Base-by-base conservation (phyloP, 1,140 invertebrate species). In the Radopholus similis region DNA sequence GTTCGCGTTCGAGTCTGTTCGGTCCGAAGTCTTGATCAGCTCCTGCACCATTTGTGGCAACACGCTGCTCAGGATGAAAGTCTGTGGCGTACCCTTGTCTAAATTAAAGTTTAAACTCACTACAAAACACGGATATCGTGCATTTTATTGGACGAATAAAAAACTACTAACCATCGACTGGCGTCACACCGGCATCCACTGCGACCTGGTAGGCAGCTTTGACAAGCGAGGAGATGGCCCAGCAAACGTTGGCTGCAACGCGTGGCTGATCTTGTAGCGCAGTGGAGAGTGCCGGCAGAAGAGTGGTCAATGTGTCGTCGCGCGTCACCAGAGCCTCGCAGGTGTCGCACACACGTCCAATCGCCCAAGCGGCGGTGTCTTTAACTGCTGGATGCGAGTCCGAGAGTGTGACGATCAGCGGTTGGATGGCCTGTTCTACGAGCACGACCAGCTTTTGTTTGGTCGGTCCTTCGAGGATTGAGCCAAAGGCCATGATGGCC, bases 171-270 rank as follows among this genome's bases (percentile, higher is more conserved):
- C n/a, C 59, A 47, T 62, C 59, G 2, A 62, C 59, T 21, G 40
- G 34, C 11, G 18, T 40, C 23, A 51, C 18, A n/a, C 89, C 88
- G 74, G 89, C 57, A 9, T 75, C 72, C 28, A 80, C 72, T 2
- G 87, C 88, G 56, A 83, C 82, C 77, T 97, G 93, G 82, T 93
- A 97, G 23, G 93, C 92, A 6, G 95, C 94, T 84, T 97, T 93
- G 0, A 94, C 93, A n/a, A 99, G 85, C 59, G 92, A 93, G 47
- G 91, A 94, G 74, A 99, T 93, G 0, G 95, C 95, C 95, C 95
- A 99, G 81, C 95, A 98, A n/a, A 97, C 92, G 86, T 98, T 99
- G 1, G 93, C 89, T 15, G 96, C 94, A 0, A 99, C 95, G 34
- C 95, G 86, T 0, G 96, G 93, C 83, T 97, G 94, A 23, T 91